Evolutionary conservation across 1,140 invertebrate genomes (phyloP).

Genomic region (Antheraea mylitta): DNA sequence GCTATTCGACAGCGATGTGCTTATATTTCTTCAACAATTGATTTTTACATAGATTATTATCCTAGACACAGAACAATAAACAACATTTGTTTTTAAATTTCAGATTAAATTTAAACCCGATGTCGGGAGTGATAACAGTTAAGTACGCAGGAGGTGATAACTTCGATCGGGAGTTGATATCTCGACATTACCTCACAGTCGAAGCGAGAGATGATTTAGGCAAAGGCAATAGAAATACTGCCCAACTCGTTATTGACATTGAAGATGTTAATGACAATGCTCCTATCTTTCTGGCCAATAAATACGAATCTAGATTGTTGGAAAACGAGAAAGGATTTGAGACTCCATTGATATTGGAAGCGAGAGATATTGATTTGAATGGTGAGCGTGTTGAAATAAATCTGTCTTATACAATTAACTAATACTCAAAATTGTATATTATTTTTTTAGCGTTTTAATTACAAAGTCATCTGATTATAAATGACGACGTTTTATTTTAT

Average conservation of each 20-base stretch:
- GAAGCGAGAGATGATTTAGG: constrained; percentile 94
- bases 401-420: too few relatives aligned
- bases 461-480: too few relatives aligned
- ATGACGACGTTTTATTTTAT: too few relatives aligned
- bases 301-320: constrained; percentile 90
- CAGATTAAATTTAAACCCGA: constrained; percentile 89
- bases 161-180: constrained; percentile 93
- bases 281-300: constrained; percentile 88
- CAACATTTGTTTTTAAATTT: constrained; percentile 31
- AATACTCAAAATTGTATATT: too few relatives aligned
- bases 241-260: constrained; percentile 91
- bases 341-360: constrained; percentile 87
- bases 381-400: constrained; percentile 72
- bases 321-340: constrained; percentile 91
- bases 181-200: constrained; percentile 93
- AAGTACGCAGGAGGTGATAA: constrained; percentile 84
- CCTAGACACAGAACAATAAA: too few relatives aligned
- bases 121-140: constrained; percentile 91
- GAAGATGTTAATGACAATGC: constrained; percentile 94
- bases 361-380: constrained; percentile 91
- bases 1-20: too few relatives aligned
- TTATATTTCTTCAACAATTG: too few relatives aligned
- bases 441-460: too few relatives aligned
- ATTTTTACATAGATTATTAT: too few relatives aligned
- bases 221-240: constrained; percentile 80